phyloP scores from a whole-genome alignment of 2,888 invertebrate genomes.

The Escarpia spicata region DNA sequence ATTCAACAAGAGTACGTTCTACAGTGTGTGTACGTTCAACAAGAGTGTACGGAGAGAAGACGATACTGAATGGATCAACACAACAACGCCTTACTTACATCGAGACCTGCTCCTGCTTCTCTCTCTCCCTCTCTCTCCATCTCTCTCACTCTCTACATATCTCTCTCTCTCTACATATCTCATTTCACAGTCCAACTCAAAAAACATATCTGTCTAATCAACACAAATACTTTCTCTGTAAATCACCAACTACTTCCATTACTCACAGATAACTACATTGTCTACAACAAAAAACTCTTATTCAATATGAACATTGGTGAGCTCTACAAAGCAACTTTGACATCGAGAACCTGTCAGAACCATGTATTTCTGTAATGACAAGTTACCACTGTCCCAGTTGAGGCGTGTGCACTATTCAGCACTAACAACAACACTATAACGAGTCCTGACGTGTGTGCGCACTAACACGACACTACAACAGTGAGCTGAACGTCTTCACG shows the following conservation, averaged over 20 bases:
- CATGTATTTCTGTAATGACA: not conserved
- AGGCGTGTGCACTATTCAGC: not conserved
- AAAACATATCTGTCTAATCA: too few species aligned
- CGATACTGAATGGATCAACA: not conserved
- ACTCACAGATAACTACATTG: not conserved
- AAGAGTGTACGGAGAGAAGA: not conserved
- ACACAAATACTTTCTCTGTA: not conserved
- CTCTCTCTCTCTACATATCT: too few species aligned
- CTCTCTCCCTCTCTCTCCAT: too few species aligned
- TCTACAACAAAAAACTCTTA: not conserved
- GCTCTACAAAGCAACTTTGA: not conserved
- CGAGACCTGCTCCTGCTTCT: too few species aligned
- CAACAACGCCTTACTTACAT: not conserved
- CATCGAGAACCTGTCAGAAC: not conserved
- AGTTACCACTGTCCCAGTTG: not conserved
- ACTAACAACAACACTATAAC: conserved; percentile 10
- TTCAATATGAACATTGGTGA: not conserved
- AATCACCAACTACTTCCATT: not conserved
- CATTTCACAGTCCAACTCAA: not conserved
- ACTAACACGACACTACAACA: not conserved
- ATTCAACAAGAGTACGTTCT: too few species aligned
- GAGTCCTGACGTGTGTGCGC: not conserved
- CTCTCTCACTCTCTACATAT: not conserved
- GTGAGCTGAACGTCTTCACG: not conserved
- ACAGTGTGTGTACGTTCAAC: too few species aligned